A percentile compares a stretch with the other conserved stretches of the same genome.
phyloP scores from a whole-genome alignment of 35 echinoderm and acorn worm species.

The Ptychodera flava region DNA sequence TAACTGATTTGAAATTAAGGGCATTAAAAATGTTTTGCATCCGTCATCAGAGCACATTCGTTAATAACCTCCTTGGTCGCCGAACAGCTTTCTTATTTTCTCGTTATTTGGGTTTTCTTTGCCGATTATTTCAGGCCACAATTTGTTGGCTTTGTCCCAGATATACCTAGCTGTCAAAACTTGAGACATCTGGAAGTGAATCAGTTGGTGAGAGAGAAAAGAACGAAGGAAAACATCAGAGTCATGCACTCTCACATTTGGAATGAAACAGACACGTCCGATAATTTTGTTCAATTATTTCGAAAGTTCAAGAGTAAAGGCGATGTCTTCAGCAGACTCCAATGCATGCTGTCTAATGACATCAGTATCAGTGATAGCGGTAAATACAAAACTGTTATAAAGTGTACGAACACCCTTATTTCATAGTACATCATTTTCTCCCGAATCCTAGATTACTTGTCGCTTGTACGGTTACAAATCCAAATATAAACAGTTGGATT shows the following conservation, averaged over 20 bases:
- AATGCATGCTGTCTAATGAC: too few relatives aligned
- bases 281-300: background rate
- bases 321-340: too few relatives aligned
- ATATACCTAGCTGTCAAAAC: slow-evolving; percentile 23
- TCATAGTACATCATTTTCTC: too few relatives aligned
- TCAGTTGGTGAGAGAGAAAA: slow-evolving; percentile 13
- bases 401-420: too few relatives aligned
- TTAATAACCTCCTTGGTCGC: slow-evolving; percentile 57
- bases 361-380: too few relatives aligned
- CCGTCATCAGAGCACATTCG: too few relatives aligned
- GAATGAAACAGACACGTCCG: background rate
- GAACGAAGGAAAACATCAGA: background rate
- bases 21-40: too few relatives aligned
- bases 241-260: background rate
- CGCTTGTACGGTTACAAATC: too few relatives aligned
- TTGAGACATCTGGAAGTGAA: slow-evolving; percentile 5
- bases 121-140: slow-evolving; percentile 23
- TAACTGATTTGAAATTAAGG: too few relatives aligned
- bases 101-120: slow-evolving; percentile 50
- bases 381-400: too few relatives aligned
- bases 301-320: background rate
- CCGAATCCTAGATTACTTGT: too few relatives aligned
- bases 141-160: slow-evolving; percentile 20
- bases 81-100: slow-evolving; percentile 40
- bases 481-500: too few relatives aligned